Evolutionary conservation across 2,113 vertebrate species (phyloP).

Genomic region (Malurus melanocephalus): DNA sequence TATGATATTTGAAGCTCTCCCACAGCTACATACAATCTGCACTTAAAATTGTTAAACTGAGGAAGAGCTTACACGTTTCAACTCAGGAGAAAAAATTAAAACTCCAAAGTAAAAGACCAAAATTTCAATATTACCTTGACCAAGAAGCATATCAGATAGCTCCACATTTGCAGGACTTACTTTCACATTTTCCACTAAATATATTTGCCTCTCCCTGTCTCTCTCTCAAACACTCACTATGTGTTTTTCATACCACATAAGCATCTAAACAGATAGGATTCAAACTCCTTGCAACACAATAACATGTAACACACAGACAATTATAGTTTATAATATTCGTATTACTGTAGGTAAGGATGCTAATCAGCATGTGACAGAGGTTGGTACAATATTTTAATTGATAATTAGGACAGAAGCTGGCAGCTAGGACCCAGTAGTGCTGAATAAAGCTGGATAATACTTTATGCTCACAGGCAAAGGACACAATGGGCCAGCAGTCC

Average conservation of each 20-base stretch:
- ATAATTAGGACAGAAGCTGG: not conserved
- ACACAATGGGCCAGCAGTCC: not conserved
- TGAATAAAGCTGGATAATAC: not conserved
- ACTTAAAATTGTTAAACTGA: not conserved
- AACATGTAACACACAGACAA: not conserved
- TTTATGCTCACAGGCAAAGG: not conserved
- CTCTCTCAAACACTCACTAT: not conserved
- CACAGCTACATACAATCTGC: not conserved
- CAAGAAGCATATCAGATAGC: not conserved
- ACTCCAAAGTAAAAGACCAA: not conserved
- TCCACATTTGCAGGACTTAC: not conserved
- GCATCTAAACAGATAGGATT: not conserved
- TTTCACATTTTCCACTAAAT: not conserved
- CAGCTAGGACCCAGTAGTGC: not conserved
- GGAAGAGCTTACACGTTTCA: not conserved
- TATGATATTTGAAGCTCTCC: not conserved
- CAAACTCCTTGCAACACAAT: not conserved
- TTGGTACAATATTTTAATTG: not conserved
- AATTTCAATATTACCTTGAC: not conserved
- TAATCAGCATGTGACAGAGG: not conserved
- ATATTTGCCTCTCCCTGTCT: not conserved
- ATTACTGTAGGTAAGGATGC: not conserved
- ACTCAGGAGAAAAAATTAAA: not conserved
- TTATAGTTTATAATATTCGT: not conserved
- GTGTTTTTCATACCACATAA: not conserved